Conservation (phyloP, 2,113 vertebrate genomes). For the Turnix velox region DNA sequence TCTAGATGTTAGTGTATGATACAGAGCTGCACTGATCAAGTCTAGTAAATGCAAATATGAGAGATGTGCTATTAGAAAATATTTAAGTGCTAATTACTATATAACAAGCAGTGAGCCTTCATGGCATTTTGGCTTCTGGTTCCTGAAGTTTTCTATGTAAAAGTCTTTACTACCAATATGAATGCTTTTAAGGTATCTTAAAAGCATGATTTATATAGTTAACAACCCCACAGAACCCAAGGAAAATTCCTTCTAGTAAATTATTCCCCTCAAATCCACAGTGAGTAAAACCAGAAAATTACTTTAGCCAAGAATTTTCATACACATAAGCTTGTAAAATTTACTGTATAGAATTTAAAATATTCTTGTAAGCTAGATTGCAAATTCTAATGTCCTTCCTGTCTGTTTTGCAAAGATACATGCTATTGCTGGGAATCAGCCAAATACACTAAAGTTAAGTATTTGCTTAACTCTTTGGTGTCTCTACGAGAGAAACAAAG, state of each 20-base stretch:
- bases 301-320: not conserved
- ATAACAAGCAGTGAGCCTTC: not conserved
- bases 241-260: not conserved
- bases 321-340: not conserved
- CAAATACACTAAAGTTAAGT: not conserved
- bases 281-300: not conserved
- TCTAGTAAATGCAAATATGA: not conserved
- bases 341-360: not conserved
- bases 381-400: not conserved
- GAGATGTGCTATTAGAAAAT: not conserved
- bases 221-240: not conserved
- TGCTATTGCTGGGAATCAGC: not conserved
- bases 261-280: not conserved
- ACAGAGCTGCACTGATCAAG: not conserved
- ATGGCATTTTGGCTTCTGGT: not conserved
- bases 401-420: not conserved
- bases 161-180: not conserved
- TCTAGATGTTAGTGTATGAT: not conserved
- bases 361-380: not conserved
- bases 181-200: not conserved
- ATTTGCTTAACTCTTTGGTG: not conserved
- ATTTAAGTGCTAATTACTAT: not conserved
- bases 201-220: not conserved
- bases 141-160: not conserved
- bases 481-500: not conserved